phyloP scores from a whole-genome alignment of 2,113 vertebrate genomes.

The Cynopterus brachyotis region DNA sequence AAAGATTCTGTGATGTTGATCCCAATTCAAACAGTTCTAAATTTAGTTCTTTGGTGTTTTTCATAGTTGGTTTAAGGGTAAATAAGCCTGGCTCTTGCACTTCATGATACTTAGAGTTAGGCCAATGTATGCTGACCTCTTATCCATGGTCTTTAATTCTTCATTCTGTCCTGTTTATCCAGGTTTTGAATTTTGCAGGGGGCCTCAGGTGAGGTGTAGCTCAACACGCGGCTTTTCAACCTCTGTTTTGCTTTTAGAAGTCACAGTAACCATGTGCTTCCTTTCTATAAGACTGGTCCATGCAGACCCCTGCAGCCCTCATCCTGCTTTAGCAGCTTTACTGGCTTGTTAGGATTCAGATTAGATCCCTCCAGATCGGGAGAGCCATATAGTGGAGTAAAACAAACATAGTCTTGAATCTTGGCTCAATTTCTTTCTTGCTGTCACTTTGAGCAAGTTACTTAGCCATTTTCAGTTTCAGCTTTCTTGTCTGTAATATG shows the following conservation, averaged over 20 bases:
- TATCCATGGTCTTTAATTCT: neutral
- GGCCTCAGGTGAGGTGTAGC: neutral
- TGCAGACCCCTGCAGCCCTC: neutral
- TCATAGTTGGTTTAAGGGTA: neutral
- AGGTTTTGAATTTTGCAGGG: neutral
- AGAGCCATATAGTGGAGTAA: neutral
- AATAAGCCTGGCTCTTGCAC: neutral
- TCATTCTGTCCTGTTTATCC: neutral
- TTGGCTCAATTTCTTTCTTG: neutral
- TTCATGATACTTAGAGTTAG: no score
- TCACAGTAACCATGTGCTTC: neutral
- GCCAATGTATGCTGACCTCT: neutral
- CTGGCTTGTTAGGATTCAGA: neutral
- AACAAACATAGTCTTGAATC: neutral
- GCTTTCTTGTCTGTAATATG: neutral
- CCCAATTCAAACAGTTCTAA: neutral
- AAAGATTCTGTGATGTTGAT: neutral
- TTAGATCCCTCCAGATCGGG: neutral
- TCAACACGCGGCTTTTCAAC: neutral
- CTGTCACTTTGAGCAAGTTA: neutral
- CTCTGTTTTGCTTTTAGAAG: neutral
- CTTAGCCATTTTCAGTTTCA: neutral
- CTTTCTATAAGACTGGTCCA: neutral
- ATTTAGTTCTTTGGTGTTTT: neutral
- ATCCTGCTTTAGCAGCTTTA: neutral